Evolutionary conservation across 2,888 invertebrate genomes (phyloP).

Genomic region (Agelastica alni): DNA sequence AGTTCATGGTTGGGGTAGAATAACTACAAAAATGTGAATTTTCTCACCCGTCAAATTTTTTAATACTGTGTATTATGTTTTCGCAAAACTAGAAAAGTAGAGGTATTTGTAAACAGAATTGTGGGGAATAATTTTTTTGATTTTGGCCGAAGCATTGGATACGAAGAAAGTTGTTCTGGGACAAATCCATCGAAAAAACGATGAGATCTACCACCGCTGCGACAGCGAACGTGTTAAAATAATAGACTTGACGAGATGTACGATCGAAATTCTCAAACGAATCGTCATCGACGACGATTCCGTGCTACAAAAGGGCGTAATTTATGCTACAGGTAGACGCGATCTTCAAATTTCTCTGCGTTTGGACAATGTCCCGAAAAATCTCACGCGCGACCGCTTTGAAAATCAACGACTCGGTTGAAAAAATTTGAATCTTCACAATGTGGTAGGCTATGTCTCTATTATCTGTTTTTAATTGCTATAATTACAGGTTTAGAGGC

Average conservation of each 20-base stretch:
- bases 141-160: too few species aligned
- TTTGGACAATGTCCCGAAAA: constrained; percentile 41
- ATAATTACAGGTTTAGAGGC: constrained; percentile 18
- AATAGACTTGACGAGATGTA: constrained; percentile 6
- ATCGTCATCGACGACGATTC: constrained; percentile 29
- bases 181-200: too few species aligned
- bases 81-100: too few species aligned
- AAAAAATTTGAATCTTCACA: constrained; percentile 27
- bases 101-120: too few species aligned
- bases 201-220: too few species aligned
- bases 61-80: too few species aligned
- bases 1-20: too few species aligned
- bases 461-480: constrained; percentile 28
- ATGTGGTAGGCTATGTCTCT: constrained; percentile 32
- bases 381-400: constrained; percentile 42
- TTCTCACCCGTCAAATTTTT: too few species aligned
- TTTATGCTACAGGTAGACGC: constrained; percentile 46
- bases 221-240: too few species aligned
- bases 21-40: too few species aligned
- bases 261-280: constrained; percentile 32
- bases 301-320: constrained; percentile 44
- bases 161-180: too few species aligned
- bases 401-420: constrained; percentile 21
- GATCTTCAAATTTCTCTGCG: constrained; percentile 45
- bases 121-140: too few species aligned